Evolutionary conservation across 1,140 invertebrate species (phyloP).

Genomic region (Drosophila sp.): DNA sequence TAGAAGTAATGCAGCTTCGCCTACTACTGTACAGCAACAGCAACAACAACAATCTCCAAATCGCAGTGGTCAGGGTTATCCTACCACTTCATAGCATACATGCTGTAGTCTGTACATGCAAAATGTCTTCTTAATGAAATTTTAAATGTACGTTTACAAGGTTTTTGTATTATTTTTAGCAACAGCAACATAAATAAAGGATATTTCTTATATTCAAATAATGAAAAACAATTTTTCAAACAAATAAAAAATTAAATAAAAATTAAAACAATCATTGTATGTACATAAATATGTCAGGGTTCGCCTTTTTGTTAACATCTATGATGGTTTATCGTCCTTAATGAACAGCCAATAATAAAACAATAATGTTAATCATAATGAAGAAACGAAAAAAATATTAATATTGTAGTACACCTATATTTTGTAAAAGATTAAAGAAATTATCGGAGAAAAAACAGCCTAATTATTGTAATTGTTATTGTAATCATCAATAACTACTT

Average conservation of each 20-base stretch:
- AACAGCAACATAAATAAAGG: conserved; percentile 57
- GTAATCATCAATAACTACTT: conserved; percentile 51
- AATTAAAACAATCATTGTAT: conserved; percentile 67
- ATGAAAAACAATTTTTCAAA: conserved; percentile 23
- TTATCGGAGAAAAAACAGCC: conserved; percentile 19
- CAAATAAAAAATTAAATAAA: conserved; percentile 51
- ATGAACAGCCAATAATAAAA: conserved; percentile 49
- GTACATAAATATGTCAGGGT: conserved; percentile 53
- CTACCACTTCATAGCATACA: conserved; percentile 60
- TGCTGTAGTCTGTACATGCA: conserved; percentile 38
- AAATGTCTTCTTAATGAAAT: conserved; percentile 77
- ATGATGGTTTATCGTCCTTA: conserved; percentile 73
- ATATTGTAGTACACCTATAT: conserved; percentile 53
- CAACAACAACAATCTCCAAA: conserved; percentile 60
- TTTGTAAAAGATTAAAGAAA: conserved; percentile 55
- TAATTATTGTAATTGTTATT: conserved; percentile 64
- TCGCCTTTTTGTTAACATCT: conserved; percentile 77
- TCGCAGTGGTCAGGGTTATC: conserved; percentile 44
- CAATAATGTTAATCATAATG: conserved; percentile 36
- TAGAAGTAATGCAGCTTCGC: conserved; percentile 39
- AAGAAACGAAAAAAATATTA: conserved; percentile 13
- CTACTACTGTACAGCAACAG: conserved; percentile 42
- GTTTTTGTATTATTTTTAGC: conserved; percentile 71
- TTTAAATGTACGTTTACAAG: conserved; percentile 53
- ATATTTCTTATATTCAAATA: conserved; percentile 12